Base-by-base conservation (phyloP, 2,888 invertebrate species). In the Cephus pulcher region DNA sequence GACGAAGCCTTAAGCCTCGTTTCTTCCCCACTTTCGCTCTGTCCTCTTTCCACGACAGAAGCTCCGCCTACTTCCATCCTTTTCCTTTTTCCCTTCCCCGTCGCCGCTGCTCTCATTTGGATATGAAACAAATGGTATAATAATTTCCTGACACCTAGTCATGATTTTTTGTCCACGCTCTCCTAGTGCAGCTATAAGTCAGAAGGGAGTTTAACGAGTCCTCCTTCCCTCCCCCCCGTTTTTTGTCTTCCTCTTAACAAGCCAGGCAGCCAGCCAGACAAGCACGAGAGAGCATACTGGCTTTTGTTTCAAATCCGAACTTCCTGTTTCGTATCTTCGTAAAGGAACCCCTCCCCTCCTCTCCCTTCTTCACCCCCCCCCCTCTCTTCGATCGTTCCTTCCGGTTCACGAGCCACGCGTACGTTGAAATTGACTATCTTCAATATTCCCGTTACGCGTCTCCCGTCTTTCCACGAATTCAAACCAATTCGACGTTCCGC, bases 201-300 rank as follows among this genome's bases (percentile, higher is more conserved):
- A 82, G 78, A 70, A 69, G 75, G 70, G 81, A 79, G 79, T 79
- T 83, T 83, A 83, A 83, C 82, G 82, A 82, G 80, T 82, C 37
- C 12, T 0, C 37, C 37, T 4, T 4, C 3, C 12, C 0, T 0
- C 12, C 37, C 12, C 12, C 37, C 77, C 12, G 11, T 80, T 83
- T 83, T 83, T 82, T 79, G 78, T 77, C 81, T 81, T 83, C 80
- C 80, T 79, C 78, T 78, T 81, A 82, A 83, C 82, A 81, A 83
- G 80, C 79, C 81, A 75, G 69, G 78, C 56, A 75, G 74, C 73
- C 40, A 75, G 69, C 37, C 37, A 37, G 37, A 37, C 37, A 37
- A 37, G 37, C 37, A 37, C 37, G 37, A 37, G 37, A 37, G 37
- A 37, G 37, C 3, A 37, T 40, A 33, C 77, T 77, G 73, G 78